Conservation (phyloP, 2,113 vertebrate genomes). For the Pelecanus crispus region DNA sequence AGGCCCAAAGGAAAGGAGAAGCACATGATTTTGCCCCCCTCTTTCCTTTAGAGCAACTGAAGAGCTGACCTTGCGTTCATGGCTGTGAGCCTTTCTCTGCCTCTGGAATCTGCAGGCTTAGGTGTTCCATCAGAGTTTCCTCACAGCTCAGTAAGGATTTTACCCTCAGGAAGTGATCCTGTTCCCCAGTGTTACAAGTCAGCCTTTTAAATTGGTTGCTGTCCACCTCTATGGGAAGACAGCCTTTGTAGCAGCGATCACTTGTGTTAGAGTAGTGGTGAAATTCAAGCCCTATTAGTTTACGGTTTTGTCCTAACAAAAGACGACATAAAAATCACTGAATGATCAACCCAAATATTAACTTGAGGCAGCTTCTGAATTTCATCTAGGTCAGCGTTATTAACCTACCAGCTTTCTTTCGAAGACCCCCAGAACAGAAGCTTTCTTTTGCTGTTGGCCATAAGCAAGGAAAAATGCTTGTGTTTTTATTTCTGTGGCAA, state of each 20-base stretch:
- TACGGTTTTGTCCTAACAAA: not conserved
- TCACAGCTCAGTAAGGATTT: not conserved
- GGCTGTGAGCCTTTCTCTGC: not conserved
- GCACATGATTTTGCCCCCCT: not conserved
- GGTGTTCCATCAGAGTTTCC: not conserved
- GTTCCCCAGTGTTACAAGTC: not conserved
- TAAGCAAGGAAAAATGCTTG: not conserved
- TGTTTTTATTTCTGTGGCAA: not conserved
- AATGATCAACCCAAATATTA: not conserved
- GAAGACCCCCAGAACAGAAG: not conserved
- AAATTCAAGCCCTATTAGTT: not conserved
- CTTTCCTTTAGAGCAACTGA: not conserved
- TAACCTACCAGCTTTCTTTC: not conserved
- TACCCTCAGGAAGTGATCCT: not conserved
- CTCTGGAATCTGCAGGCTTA: not conserved
- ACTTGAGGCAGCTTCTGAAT: not conserved
- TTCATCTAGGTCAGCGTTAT: not conserved
- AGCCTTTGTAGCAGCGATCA: not conserved
- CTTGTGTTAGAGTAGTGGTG: not conserved
- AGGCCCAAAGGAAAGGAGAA: not conserved
- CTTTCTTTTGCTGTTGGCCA: not conserved
- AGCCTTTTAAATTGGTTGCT: not conserved
- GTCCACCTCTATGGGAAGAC: not conserved
- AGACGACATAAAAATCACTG: not conserved
- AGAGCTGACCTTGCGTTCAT: not conserved